phyloP scores from a whole-genome alignment of 2,888 invertebrate genomes.

The Plutella xylostella region DNA sequence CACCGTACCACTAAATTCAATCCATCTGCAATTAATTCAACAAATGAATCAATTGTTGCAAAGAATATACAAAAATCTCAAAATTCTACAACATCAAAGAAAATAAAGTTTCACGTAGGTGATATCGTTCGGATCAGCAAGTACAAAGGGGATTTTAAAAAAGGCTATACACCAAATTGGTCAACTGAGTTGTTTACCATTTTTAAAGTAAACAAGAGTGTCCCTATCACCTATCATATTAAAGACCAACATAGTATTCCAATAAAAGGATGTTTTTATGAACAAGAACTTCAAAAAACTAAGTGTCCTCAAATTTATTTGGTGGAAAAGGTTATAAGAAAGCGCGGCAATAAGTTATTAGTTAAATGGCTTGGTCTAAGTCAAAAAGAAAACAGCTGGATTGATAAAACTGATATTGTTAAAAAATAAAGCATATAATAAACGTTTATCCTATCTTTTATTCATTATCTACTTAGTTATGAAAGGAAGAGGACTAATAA shows the following conservation, averaged over 20 bases:
- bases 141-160: constrained; percentile 18
- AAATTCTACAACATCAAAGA: not conserved
- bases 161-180: constrained; percentile 26
- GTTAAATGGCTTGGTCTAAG: constrained; percentile 16
- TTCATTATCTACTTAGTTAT: not conserved
- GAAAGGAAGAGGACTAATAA: constrained; percentile 8
- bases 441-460: too few species aligned
- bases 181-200: constrained; percentile 24
- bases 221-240: constrained; percentile 23
- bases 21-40: not conserved
- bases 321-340: constrained; percentile 22
- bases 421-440: not conserved
- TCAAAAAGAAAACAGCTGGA: constrained; percentile 19
- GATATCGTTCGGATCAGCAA: constrained; percentile 21
- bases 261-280: constrained; percentile 27
- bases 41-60: not conserved
- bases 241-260: constrained; percentile 22
- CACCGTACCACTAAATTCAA: not conserved
- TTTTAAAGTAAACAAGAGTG: constrained; percentile 20
- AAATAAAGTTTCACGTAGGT: constrained; percentile 17
- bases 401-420: constrained; percentile 11
- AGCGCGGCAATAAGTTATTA: constrained; percentile 4
- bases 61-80: not conserved
- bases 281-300: constrained; percentile 24
- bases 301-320: constrained; percentile 27